phyloP scores from a whole-genome alignment of 2,113 vertebrate species.

The Columba livia region DNA sequence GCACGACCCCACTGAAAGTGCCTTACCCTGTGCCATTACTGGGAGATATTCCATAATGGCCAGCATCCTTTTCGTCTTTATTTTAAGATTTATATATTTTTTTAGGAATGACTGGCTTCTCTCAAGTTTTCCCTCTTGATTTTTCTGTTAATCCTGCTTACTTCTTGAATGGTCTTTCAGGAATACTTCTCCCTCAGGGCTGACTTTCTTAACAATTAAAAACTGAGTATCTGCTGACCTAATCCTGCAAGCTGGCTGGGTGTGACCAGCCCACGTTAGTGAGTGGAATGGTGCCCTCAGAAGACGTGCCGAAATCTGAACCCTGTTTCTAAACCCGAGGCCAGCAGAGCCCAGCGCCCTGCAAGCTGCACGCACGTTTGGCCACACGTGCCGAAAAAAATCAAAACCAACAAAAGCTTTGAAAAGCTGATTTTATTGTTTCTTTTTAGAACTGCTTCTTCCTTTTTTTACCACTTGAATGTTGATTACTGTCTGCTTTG shows the following conservation, averaged over 20 bases:
- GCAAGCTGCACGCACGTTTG: background rate
- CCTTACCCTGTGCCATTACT: slow-evolving; percentile 38
- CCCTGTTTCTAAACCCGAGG: background rate
- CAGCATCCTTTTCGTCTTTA: background rate
- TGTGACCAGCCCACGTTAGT: slow-evolving; percentile 53
- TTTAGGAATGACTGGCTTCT: background rate
- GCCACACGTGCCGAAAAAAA: background rate
- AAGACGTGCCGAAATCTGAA: slow-evolving; percentile 20
- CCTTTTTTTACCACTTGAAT: background rate
- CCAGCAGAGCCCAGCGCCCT: background rate
- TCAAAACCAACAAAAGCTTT: background rate
- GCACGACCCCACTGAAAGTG: slow-evolving; percentile 3
- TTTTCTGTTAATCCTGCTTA: background rate
- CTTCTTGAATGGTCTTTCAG: background rate
- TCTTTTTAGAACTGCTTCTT: background rate
- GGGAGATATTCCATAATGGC: background rate
- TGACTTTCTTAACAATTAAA: slow-evolving; percentile 45
- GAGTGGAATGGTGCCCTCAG: slow-evolving; percentile 53
- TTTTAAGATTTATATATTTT: background rate
- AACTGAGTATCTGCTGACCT: slow-evolving; percentile 44
- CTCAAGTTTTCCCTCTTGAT: background rate
- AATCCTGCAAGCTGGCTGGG: slow-evolving; percentile 49
- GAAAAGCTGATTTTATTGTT: background rate
- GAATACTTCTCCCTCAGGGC: slow-evolving; percentile 48
- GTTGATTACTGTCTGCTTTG: background rate